Conservation (phyloP, 2,797 vertebrate genomes). For the Ctenopoma kingsleyae region DNA sequence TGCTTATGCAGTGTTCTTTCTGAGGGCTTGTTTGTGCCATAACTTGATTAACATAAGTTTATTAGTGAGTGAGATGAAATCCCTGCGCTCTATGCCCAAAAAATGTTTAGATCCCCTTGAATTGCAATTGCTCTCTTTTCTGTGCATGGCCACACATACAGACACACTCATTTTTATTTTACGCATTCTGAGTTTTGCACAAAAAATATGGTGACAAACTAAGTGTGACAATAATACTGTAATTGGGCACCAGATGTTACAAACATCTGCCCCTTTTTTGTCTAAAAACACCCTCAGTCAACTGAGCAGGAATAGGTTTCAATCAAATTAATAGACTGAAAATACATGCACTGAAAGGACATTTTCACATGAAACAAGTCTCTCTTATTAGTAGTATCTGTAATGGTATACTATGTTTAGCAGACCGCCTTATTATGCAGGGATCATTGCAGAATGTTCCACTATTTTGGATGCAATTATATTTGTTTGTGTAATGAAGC, state of each 20-base stretch:
- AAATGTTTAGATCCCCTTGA: background rate
- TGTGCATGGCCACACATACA: background rate
- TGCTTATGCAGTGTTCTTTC: conserved; percentile 46
- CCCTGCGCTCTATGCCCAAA: conserved; percentile 1
- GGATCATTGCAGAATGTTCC: conserved; percentile 67
- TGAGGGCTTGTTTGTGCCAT: conserved; percentile 55
- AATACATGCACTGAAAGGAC: conserved; percentile 36
- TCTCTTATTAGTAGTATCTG: conserved; percentile 47
- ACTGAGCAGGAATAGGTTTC: conserved; percentile 25
- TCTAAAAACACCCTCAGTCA: conserved; percentile 9
- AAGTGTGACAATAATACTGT: conserved; percentile 45
- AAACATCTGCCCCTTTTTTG: conserved; percentile 44
- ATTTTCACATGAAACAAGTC: conserved; percentile 37
- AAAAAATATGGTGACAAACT: conserved; percentile 29
- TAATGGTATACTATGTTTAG: conserved; percentile 57
- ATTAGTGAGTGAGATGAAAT: conserved; percentile 40
- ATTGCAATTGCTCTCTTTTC: conserved; percentile 1
- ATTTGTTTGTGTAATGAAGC: conserved; percentile 81
- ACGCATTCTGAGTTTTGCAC: background rate
- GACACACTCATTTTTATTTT: background rate
- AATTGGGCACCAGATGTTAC: conserved; percentile 49
- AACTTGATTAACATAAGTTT: conserved; percentile 54
- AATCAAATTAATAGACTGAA: conserved; percentile 40
- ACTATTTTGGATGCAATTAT: conserved; percentile 72
- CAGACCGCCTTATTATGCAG: conserved; percentile 57